Evolutionary conservation across 1,140 invertebrate species (phyloP), one percentile per base, ranked within the genome.

Genomic region (Steinernema feltiae): DNA sequence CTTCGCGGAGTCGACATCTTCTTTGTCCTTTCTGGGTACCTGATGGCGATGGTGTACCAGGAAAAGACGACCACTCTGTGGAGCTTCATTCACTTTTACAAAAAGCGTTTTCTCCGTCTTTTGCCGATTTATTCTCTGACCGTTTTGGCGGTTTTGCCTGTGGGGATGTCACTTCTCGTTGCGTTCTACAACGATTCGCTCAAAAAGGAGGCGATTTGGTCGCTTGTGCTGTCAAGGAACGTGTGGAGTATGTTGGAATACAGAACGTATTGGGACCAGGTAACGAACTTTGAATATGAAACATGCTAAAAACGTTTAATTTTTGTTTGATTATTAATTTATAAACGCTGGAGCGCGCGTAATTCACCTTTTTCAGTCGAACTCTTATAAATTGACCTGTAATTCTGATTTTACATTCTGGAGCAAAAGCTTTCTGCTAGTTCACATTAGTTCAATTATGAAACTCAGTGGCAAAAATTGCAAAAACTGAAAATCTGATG

Each of bases 1-100:
- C 32, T 73, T 73, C 48, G 35, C 31, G 72, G 72, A 73, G 72
- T 73, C 3, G 72, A 73, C 41, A 73, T 73, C 30, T 73, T 73
- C 30, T 73, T 73, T 35, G 72, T 73, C 30, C 72, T 73, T 7
- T 73, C 72, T 27, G 72, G 72, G 1, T 73, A 48, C 41, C 35
- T 73, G 32, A 73, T 73, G 72, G 18, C 30, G 24, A 73, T 31
- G 21, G 46, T 73, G 7, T 46, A 46, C 41, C 7, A 7, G 7
- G 41, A 46, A n/a, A 7, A n/a, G 7, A 46, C 41, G 7, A 12
- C 41, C 41, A n/a, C 7, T n/a, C 41, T 46, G 7, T 46, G n/a
- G 7, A 46, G 41, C n/a, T 12, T 46, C 41, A 7, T 46, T n/a
- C n/a, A 7, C 41, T 46, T 46, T n/a, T 46, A 46, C 41, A 46